These are phyloP conservation scores for Fringilla coelebs DNA, from an alignment of 2,797 vertebrate genomes.

Conservation along the genomic window DNA sequence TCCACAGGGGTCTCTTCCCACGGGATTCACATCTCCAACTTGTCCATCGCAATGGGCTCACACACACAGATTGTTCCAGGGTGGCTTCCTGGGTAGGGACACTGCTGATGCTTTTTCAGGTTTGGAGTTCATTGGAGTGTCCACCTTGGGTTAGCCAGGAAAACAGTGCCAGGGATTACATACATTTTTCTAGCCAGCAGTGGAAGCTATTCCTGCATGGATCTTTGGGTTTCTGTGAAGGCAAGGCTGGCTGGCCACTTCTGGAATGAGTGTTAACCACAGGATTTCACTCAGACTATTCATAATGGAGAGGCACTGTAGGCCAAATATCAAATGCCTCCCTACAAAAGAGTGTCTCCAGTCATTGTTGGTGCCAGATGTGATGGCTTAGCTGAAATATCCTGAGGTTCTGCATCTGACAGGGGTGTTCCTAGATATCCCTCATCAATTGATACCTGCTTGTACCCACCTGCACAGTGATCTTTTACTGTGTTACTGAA, in stretches of 20 bases:
- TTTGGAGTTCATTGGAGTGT: background rate
- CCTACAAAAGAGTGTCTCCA: background rate
- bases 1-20: fast-evolving
- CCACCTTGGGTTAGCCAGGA: background rate
- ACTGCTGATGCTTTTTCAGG: background rate
- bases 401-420: background rate
- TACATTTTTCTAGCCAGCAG: background rate
- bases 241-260: background rate
- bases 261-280: background rate
- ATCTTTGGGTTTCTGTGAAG: background rate
- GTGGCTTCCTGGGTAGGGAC: background rate
- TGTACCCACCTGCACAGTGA: background rate
- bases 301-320: background rate
- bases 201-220: background rate
- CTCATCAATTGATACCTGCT: background rate
- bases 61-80: background rate
- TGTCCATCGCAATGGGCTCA: background rate
- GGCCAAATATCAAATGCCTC: background rate
- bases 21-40: background rate
- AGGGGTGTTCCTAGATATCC: background rate
- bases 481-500: background rate
- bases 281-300: background rate
- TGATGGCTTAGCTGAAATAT: background rate
- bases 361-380: background rate
- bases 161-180: background rate